Percentiles rank a stretch among this genome's conserved stretches.
Evolutionary conservation across 2,888 invertebrate species (phyloP).

Genomic region (Oligia strigilis): DNA sequence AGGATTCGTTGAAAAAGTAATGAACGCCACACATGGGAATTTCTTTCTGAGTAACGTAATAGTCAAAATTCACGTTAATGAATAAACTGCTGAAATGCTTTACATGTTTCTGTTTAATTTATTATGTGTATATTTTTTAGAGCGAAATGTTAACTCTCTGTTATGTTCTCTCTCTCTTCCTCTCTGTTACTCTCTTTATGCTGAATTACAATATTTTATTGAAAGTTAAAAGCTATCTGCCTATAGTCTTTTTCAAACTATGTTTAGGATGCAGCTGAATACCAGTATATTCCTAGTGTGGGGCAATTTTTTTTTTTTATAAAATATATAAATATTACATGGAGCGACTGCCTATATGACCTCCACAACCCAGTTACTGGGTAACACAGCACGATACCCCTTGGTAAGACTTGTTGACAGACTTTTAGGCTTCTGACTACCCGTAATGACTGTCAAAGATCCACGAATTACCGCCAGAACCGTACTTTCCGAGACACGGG

Average conservation of each 20-base stretch:
- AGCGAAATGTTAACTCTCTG: background rate
- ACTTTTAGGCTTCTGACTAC: background rate
- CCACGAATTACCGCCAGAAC: no score
- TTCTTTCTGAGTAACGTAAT: constrained; percentile 33
- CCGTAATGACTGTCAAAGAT: background rate
- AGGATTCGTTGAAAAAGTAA: constrained; percentile 50
- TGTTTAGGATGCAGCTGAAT: background rate
- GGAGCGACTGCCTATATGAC: background rate
- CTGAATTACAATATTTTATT: background rate
- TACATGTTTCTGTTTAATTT: background rate
- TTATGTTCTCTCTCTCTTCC: no score
- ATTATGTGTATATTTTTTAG: background rate
- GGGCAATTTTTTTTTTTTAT: no score
- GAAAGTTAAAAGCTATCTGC: background rate
- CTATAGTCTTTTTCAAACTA: background rate
- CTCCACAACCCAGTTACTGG: background rate
- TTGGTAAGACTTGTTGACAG: background rate
- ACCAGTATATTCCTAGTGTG: background rate
- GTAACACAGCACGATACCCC: background rate
- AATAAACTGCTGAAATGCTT: constrained; percentile 16
- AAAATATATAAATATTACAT: background rate
- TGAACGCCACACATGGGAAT: constrained; percentile 48
- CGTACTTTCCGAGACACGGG: no score
- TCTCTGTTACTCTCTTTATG: no score
- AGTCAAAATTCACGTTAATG: constrained; percentile 36